Evolutionary conservation across 1,140 invertebrate species (phyloP), one percentile per base, ranked within the genome.

Genomic region (Diploscapter pachys): DNA sequence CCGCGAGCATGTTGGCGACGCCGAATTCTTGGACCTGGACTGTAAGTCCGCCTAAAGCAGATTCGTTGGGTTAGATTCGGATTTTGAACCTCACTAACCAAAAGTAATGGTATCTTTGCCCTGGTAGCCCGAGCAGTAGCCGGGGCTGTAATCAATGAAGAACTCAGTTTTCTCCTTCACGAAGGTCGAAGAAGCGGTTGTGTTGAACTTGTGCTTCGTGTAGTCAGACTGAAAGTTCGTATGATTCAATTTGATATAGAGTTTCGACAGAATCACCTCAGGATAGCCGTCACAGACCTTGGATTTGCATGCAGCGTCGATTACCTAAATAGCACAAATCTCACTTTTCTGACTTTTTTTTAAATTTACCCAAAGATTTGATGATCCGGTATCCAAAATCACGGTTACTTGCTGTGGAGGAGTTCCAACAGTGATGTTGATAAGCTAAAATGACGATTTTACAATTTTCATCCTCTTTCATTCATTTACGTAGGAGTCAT

Each of bases 341-440:
- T 80, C 80, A 54, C 80, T 81, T 57, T 81, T 80, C 4, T 76
- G 54, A 53, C 81, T 78, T 53, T 81, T 76, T 51, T 73, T 78
- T 72, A 80, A 81, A 49, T 68, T 62, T 51, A 81, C 78, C 80
- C 80, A 81, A 5, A 81, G 63, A 66, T 81, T 81, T 8, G 80
- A 81, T 3, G 74, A 76, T 72, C 80, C 80, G 48, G 80, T 81
- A 66, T 81, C 80, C 48, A 81, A 53, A 54, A 81, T 78, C 50
- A 81, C 68, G 50, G 73, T 78, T 72, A 82, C 75, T n/a, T 65
- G 55, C 53, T 81, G 80, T 8, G 73, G n/a, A 64, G 80, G 80
- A 53, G 80, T 81, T 64, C 80, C 80, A 4, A 81, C 3, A 9
- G 79, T 76, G 69, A 81, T 77, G 61, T 81, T 75, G 63, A 73